A percentile compares a stretch with the other conserved stretches of the same genome.
Conservation (phyloP, 2,113 vertebrate genomes). For the Proteles cristata region DNA sequence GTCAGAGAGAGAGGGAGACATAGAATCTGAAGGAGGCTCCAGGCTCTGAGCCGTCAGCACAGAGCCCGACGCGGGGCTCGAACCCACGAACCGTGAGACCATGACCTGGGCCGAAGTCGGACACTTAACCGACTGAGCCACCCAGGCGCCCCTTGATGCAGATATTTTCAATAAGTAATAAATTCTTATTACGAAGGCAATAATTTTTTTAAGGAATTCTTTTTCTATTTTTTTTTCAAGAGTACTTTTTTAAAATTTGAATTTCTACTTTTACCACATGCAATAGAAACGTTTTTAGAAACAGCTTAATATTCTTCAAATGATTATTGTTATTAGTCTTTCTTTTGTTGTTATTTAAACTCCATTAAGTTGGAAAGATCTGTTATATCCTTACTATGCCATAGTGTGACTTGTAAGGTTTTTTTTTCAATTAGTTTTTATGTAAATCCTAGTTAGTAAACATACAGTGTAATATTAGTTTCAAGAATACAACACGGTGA, state of each 20-base stretch:
- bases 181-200: background rate
- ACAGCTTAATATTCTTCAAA: background rate
- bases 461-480: background rate
- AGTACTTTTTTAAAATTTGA: background rate
- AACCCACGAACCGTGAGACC: no score
- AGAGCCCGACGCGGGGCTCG: no score
- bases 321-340: background rate
- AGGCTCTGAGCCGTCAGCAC: no score
- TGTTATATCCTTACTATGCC: background rate
- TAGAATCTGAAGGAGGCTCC: no score
- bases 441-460: background rate
- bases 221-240: background rate
- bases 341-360: background rate
- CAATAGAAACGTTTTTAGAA: background rate
- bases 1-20: no score
- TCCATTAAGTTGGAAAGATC: background rate
- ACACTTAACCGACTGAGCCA: no score
- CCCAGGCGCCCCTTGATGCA: no score
- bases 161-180: background rate
- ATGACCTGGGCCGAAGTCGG: no score
- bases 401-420: background rate
- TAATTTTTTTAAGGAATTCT: background rate
- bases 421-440: background rate
- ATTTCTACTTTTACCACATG: background rate
- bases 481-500: background rate